Percentiles rank a stretch among this genome's conserved stretches.
Conservation (phyloP, 64 coral and sea anemone species). For the Stichodactyla helianthus region DNA sequence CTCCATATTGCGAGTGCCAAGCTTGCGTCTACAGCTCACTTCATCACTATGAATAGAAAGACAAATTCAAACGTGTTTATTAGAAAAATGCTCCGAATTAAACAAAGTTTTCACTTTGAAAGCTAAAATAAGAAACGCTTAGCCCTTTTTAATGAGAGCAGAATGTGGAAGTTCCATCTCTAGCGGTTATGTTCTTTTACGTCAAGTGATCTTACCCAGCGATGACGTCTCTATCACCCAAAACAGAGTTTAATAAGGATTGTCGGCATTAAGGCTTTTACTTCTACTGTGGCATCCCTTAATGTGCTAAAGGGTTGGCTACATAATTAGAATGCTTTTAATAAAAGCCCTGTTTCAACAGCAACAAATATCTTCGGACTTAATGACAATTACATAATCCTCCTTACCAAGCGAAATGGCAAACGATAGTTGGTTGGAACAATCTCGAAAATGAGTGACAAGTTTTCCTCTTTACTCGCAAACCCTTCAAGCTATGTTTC, state of each 20-base stretch:
- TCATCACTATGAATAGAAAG: background rate
- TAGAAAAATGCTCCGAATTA: background rate
- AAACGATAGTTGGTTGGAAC: background rate
- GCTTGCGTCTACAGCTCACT: background rate
- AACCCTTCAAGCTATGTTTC: background rate
- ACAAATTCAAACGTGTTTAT: background rate
- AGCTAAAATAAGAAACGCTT: background rate
- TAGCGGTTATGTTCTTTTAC: background rate
- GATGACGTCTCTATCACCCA: background rate
- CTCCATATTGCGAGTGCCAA: background rate
- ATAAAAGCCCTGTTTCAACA: background rate
- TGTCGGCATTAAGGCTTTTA: background rate
- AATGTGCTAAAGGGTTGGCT: background rate
- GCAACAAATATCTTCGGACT: background rate
- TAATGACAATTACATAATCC: slow-evolving; percentile 1
- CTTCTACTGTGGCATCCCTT: background rate
- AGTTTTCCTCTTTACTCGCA: background rate
- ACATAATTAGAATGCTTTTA: slow-evolving; percentile 15
- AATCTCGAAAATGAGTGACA: background rate
- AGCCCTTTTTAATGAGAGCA: background rate
- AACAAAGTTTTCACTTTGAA: background rate
- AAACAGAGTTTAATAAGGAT: background rate
- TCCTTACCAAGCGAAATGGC: background rate
- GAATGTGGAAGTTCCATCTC: background rate
- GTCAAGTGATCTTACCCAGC: background rate